These are phyloP conservation scores for Intellagama lesueurii DNA, from an alignment of 2,797 vertebrate genomes.

Conservation along the genomic window DNA sequence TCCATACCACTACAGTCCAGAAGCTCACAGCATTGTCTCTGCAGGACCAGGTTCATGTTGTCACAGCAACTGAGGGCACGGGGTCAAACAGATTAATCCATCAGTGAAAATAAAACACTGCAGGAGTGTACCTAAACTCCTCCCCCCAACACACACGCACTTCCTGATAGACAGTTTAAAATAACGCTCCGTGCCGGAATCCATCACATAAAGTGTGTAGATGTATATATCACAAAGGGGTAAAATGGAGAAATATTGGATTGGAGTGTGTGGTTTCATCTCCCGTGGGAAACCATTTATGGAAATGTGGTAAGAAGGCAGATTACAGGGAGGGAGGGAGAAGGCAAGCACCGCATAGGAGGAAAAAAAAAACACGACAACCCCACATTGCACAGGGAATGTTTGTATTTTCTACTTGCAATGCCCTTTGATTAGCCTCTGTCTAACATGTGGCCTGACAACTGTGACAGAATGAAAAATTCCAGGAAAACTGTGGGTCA, in stretches of 20 bases:
- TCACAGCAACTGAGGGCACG: conserved; percentile 75
- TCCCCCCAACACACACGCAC: neutral
- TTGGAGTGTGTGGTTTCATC: neutral
- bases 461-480: conserved; percentile 74
- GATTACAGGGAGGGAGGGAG: conserved; percentile 23
- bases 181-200: conserved; percentile 26
- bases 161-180: conserved; percentile 48
- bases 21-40: conserved; percentile 70
- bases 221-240: conserved; percentile 13
- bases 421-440: conserved; percentile 66
- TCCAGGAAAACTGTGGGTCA: conserved; percentile 63
- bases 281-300: neutral
- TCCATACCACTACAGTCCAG: conserved; percentile 71
- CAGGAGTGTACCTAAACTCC: conserved; percentile 58
- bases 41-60: conserved; percentile 73
- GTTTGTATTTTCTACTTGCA: conserved; percentile 53
- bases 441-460: conserved; percentile 65
- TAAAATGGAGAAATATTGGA: neutral
- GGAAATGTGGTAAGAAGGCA: conserved; percentile 28
- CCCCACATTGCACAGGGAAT: conserved; percentile 51
- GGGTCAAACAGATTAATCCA: conserved; percentile 68
- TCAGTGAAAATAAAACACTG: conserved; percentile 46
- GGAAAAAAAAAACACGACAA: conserved; percentile 10
- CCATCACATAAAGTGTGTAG: neutral
- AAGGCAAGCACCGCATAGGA: conserved; percentile 19